phyloP scores from a whole-genome alignment of 2,797 vertebrate species.

The Pseudotriccus pelzelni region DNA sequence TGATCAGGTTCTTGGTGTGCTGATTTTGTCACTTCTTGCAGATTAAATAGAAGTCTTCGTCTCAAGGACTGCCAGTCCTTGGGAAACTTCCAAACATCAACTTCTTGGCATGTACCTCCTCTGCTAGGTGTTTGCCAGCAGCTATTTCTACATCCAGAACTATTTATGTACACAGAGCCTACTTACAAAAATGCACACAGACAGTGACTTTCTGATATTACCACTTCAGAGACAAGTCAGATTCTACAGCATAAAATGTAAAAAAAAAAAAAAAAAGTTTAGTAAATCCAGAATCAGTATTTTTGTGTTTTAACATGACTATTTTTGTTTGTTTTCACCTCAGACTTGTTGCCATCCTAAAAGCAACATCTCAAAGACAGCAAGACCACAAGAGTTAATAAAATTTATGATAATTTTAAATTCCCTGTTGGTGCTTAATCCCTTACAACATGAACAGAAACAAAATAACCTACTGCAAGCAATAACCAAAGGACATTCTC shows the following conservation, averaged over 20 bases:
- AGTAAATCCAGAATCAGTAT: background rate
- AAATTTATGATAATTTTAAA: background rate
- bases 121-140: background rate
- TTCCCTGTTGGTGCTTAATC: background rate
- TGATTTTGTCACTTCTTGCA: background rate
- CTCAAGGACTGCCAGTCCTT: background rate
- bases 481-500: background rate
- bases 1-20: background rate
- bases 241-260: background rate
- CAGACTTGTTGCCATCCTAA: background rate
- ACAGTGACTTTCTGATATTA: background rate
- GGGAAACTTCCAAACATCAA: background rate
- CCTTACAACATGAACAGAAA: background rate
- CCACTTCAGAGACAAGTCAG: background rate
- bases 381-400: background rate
- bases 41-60: background rate
- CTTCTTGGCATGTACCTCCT: background rate
- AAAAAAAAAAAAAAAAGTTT: background rate
- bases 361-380: background rate
- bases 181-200: background rate
- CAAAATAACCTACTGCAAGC: background rate
- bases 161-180: background rate
- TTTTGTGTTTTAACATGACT: background rate
- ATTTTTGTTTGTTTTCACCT: background rate
- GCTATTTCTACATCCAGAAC: background rate